These are phyloP conservation scores for Cettia cetti DNA, from an alignment of 2,113 vertebrate genomes.

Conservation along the genomic window DNA sequence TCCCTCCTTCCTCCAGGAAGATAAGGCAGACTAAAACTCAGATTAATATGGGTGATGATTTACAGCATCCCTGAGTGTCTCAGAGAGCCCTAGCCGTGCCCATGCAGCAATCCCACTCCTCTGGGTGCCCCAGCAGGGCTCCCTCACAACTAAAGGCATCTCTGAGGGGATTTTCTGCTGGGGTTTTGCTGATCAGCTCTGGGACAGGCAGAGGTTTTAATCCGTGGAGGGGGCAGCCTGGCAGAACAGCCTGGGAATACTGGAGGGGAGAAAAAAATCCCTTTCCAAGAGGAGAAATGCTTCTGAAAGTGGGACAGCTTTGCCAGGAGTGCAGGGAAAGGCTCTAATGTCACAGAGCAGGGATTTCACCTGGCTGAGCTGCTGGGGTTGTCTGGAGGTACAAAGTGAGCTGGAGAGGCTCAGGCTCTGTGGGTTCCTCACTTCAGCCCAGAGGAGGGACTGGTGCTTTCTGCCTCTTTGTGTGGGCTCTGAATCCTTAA, in stretches of 20 bases:
- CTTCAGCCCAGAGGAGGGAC: not conserved
- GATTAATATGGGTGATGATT: not conserved
- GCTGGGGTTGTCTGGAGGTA: not conserved
- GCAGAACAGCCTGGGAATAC: not conserved
- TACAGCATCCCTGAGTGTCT: not conserved
- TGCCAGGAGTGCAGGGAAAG: not conserved
- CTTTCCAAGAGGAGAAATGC: not conserved
- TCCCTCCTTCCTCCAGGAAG: not conserved
- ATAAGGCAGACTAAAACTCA: not conserved
- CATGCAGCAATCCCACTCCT: not conserved
- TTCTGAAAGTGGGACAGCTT: not conserved
- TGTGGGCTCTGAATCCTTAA: not conserved
- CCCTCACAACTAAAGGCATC: accelerated
- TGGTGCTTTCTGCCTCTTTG: not conserved
- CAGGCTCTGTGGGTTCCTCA: accelerated
- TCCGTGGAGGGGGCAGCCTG: not conserved
- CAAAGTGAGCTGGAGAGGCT: not conserved
- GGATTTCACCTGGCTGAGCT: not conserved
- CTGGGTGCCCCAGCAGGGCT: not conserved
- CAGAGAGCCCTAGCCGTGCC: not conserved
- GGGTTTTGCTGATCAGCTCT: not conserved
- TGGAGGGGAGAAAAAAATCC: not conserved
- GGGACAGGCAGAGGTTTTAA: accelerated
- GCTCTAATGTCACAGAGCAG: not conserved
- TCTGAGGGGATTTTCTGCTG: not conserved